Conservation (phyloP, 2,797 vertebrate genomes). For the Pagetopsis macropterus region DNA sequence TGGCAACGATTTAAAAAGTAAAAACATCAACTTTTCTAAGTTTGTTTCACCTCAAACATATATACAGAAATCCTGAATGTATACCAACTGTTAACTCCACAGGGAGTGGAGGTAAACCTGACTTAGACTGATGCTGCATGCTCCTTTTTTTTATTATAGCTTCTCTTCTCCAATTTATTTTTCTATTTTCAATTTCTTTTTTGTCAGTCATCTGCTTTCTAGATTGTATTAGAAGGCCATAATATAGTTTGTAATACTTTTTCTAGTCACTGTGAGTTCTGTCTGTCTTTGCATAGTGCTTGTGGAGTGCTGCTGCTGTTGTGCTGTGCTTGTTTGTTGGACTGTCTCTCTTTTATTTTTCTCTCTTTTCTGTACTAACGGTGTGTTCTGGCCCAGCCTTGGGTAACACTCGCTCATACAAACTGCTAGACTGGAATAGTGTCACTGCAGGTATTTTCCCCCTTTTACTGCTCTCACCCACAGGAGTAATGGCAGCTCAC, state of each 20-base stretch:
- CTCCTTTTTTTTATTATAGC: constrained; percentile 32
- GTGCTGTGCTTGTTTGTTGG: constrained; percentile 93
- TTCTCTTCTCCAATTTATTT: constrained; percentile 21
- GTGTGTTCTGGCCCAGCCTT: constrained; percentile 99
- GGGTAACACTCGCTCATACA: constrained; percentile 99
- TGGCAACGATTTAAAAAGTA: background rate
- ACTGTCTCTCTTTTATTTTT: constrained; percentile 84
- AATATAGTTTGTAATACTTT: constrained; percentile 42
- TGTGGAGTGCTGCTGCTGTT: constrained; percentile 91
- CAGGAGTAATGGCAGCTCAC: constrained; percentile 96
- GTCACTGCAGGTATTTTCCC: constrained; percentile 99
- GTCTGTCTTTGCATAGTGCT: constrained; percentile 80
- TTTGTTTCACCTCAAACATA: background rate
- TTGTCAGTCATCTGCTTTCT: constrained; percentile 40
- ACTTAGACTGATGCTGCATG: constrained; percentile 80
- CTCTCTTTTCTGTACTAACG: constrained; percentile 91
- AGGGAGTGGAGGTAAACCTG: background rate
- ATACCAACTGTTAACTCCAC: constrained; percentile 21
- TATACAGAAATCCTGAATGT: background rate
- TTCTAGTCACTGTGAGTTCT: constrained; percentile 62
- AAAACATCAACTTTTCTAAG: background rate
- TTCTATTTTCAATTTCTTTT: constrained; percentile 41
- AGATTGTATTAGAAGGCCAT: constrained; percentile 51
- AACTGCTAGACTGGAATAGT: constrained; percentile 99
- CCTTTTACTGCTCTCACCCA: constrained; percentile 92